A percentile compares a stretch with the other conserved stretches of the same genome.
phyloP scores from a whole-genome alignment of 2,888 invertebrate genomes.

The Drosophila phalerata region DNA sequence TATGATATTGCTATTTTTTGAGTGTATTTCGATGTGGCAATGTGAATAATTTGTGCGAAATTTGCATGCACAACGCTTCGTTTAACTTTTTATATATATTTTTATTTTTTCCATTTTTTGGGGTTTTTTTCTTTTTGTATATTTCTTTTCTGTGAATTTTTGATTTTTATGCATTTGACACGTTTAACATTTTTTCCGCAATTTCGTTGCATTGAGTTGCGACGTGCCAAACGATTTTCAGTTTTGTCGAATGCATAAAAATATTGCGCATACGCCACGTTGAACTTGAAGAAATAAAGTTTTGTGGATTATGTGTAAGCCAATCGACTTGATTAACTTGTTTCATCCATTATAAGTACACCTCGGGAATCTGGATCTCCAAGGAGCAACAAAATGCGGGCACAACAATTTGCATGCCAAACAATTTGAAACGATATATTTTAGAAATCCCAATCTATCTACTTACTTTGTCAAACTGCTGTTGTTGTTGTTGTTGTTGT shows the following conservation, averaged over 20 bases:
- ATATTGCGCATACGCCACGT: slow-evolving; percentile 55
- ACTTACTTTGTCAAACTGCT: slow-evolving; percentile 58
- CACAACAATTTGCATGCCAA: slow-evolving; percentile 52
- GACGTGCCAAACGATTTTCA: slow-evolving; percentile 36
- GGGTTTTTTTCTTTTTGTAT: slow-evolving; percentile 4
- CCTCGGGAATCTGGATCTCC: slow-evolving; percentile 1
- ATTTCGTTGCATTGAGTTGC: slow-evolving; percentile 29
- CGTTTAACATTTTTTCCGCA: slow-evolving; percentile 51
- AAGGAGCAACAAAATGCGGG: slow-evolving; percentile 44
- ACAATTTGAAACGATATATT: slow-evolving; percentile 28
- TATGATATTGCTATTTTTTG: slow-evolving; percentile 7
- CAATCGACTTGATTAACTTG: slow-evolving; percentile 62
- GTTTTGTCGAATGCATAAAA: slow-evolving; percentile 11
- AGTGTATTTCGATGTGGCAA: slow-evolving; percentile 7
- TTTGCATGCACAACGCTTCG: slow-evolving; percentile 43
- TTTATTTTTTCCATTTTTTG: slow-evolving; percentile 9
- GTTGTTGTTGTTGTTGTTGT: slow-evolving; percentile 36
- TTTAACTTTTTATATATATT: slow-evolving; percentile 10
- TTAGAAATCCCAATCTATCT: slow-evolving; percentile 54
- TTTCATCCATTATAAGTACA: slow-evolving; percentile 37
- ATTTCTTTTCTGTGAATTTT: slow-evolving; percentile 41
- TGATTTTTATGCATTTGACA: slow-evolving; percentile 73
- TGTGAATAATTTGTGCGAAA: slow-evolving; percentile 33
- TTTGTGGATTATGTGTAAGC: slow-evolving; percentile 33
- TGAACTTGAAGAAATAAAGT: slow-evolving; percentile 7